phyloP scores from a whole-genome alignment of 1,140 invertebrate genomes.

The Phymorhynchus buccinoides region DNA sequence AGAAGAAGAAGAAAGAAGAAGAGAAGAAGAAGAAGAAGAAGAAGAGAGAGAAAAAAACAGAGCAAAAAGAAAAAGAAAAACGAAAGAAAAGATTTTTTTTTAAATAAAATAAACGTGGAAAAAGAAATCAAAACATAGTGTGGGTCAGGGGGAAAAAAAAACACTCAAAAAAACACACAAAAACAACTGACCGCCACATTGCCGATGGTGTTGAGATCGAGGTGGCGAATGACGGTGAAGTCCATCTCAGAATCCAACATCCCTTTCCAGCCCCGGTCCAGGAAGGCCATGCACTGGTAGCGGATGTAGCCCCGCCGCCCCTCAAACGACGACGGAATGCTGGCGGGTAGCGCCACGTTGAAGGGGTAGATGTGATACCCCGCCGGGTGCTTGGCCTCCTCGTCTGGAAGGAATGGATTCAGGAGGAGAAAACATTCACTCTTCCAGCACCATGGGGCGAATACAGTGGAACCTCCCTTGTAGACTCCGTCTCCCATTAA shows the following conservation, averaged over 20 bases:
- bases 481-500: no score
- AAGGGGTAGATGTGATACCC: slow-evolving; percentile 74
- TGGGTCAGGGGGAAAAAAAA: neutral
- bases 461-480: no score
- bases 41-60: no score
- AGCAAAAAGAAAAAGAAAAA: no score
- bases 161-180: no score
- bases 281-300: slow-evolving; percentile 72
- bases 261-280: slow-evolving; percentile 72
- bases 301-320: slow-evolving; percentile 73
- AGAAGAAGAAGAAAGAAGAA: no score
- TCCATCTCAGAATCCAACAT: slow-evolving; percentile 62
- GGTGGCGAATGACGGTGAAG: slow-evolving; percentile 69
- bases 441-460: no score
- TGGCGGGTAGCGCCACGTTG: slow-evolving; percentile 69
- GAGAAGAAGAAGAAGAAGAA: no score
- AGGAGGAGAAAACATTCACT: no score
- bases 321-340: slow-evolving; percentile 75
- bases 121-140: no score
- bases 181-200: slow-evolving; percentile 54
- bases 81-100: no score
- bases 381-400: slow-evolving; percentile 55
- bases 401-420: slow-evolving; percentile 32
- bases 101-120: no score
- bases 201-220: slow-evolving; percentile 59